Evolutionary conservation across 1,140 invertebrate species (phyloP).

Genomic region (Ceratina australensis): DNA sequence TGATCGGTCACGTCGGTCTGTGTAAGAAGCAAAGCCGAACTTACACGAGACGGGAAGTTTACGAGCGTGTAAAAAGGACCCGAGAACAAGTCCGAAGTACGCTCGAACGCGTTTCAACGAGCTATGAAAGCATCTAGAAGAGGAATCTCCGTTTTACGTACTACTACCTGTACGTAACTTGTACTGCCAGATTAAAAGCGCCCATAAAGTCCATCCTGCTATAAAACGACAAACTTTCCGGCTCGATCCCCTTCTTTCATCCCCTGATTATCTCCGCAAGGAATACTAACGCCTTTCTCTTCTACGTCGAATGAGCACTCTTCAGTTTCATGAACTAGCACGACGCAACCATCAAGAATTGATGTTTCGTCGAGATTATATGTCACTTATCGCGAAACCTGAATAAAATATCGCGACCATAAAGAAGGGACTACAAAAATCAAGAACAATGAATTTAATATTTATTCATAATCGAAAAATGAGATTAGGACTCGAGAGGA

Average conservation of each 20-base stretch:
- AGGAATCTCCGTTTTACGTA: constrained; percentile 1
- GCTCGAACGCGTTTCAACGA: constrained; percentile 2
- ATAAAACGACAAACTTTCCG: not conserved
- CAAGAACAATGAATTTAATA: too few relatives aligned
- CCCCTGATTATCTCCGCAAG: not conserved
- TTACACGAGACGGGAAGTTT: not conserved
- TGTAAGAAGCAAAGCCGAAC: not conserved
- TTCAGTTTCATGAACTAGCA: not conserved
- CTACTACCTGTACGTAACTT: not conserved
- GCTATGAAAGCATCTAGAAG: constrained; percentile 6
- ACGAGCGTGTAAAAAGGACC: constrained; percentile 6
- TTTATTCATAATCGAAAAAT: too few relatives aligned
- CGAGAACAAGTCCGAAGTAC: not conserved
- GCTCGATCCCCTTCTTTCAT: not conserved
- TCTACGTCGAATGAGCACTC: not conserved
- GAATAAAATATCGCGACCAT: not conserved
- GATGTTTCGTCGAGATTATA: not conserved
- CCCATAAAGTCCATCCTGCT: not conserved
- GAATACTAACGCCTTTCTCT: not conserved
- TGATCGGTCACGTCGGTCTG: too few relatives aligned
- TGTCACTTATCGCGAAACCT: not conserved
- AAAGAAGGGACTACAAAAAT: too few relatives aligned
- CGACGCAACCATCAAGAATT: not conserved
- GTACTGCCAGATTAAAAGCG: constrained; percentile 9
- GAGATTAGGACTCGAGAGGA: too few relatives aligned